Percentiles rank a stretch among this genome's conserved stretches.
Conservation (phyloP, 2,797 vertebrate species). For the Eidolon dupreanum region DNA sequence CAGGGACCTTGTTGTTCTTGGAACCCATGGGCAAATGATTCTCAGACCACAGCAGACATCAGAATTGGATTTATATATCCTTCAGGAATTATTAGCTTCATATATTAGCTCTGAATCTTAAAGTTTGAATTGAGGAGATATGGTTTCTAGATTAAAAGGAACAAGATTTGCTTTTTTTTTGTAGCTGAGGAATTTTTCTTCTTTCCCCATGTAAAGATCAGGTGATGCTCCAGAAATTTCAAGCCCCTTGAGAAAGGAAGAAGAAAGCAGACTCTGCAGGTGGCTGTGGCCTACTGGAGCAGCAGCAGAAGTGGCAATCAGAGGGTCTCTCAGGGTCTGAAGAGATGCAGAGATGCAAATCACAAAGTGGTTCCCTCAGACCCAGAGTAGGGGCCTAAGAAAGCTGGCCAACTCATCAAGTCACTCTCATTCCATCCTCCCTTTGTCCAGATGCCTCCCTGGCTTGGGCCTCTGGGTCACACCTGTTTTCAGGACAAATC, state of each 20-base stretch:
- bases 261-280: background rate
- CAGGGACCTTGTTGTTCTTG: background rate
- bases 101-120: constrained; percentile 16
- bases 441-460: background rate
- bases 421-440: background rate
- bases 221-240: background rate
- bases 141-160: constrained; percentile 45
- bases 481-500: background rate
- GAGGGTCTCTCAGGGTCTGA: background rate
- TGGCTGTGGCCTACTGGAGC: background rate
- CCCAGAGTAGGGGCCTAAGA: background rate
- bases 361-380: background rate
- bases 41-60: background rate
- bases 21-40: background rate
- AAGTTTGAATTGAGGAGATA: constrained; percentile 22
- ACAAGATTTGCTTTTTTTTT: constrained; percentile 28
- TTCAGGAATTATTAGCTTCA: background rate
- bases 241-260: background rate
- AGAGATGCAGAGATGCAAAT: background rate
- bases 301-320: background rate
- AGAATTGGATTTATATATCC: background rate
- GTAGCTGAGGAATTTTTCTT: background rate
- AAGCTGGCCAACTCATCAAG: fast-evolving
- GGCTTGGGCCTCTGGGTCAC: background rate
- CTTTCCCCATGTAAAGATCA: background rate